A percentile compares a stretch with the other conserved stretches of the same genome.
These are phyloP conservation scores for Vireo griseus DNA, from an alignment of 2,797 vertebrate genomes.

Conservation along the genomic window DNA sequence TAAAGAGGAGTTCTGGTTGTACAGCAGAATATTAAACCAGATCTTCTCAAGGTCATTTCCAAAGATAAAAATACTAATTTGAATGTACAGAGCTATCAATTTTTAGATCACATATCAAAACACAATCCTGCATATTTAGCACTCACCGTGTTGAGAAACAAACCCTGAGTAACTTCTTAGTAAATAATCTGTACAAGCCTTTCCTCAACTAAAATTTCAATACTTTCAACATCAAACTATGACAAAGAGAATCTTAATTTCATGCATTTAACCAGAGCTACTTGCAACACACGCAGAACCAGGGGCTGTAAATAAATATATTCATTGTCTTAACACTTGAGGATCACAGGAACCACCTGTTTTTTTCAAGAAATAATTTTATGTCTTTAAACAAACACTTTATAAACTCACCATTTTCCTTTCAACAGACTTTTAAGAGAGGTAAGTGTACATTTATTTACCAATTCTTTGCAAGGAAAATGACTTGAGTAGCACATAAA, in stretches of 20 bases:
- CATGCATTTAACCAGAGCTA: neutral
- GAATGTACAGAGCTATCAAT: neutral
- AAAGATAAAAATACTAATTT: neutral
- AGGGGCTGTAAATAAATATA: neutral
- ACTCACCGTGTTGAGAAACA: conserved; percentile 7
- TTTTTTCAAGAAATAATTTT: neutral
- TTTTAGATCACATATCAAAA: neutral
- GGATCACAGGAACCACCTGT: neutral
- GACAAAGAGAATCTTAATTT: neutral
- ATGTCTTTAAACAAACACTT: neutral
- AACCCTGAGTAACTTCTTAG: neutral
- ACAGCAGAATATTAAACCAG: neutral
- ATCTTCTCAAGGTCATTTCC: neutral
- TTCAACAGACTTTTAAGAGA: conserved; percentile 58
- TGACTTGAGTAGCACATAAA: conserved; percentile 19
- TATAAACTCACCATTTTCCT: conserved; percentile 66
- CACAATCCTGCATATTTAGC: neutral
- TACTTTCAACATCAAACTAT: neutral
- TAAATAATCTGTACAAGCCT: neutral
- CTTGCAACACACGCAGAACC: neutral
- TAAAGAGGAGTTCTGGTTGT: neutral
- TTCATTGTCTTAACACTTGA: neutral
- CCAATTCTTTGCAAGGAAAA: conserved; percentile 1
- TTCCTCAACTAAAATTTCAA: neutral
- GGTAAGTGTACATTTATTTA: conserved; percentile 22